phyloP scores from a whole-genome alignment of 2,888 invertebrate genomes.

The Conops quadrifasciatus region DNA sequence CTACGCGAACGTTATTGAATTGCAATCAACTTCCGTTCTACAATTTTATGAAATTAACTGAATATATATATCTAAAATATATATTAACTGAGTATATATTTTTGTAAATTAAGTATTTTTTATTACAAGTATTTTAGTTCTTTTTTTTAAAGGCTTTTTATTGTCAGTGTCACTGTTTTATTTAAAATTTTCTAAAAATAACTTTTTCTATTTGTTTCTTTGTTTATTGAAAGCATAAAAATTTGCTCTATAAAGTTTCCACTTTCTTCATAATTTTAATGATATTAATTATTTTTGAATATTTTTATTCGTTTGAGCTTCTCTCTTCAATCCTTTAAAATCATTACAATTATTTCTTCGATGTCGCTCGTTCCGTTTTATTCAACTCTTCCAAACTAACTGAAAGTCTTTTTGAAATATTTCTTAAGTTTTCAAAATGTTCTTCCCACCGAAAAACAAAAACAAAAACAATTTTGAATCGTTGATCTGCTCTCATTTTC shows the following conservation, averaged over 20 bases:
- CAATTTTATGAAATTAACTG: too few relatives aligned
- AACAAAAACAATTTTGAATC: slow-evolving; percentile 5
- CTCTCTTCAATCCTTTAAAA: too few relatives aligned
- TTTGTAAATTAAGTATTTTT: too few relatives aligned
- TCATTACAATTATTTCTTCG: background rate
- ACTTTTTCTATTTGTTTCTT: background rate
- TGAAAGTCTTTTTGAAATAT: slow-evolving; percentile 9
- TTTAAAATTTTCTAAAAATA: too few relatives aligned
- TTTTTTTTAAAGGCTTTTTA: too few relatives aligned
- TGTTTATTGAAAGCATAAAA: background rate
- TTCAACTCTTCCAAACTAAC: slow-evolving; percentile 11
- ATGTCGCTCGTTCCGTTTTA: slow-evolving; percentile 10
- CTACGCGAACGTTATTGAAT: too few relatives aligned
- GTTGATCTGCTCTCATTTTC: background rate
- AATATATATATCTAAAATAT: too few relatives aligned
- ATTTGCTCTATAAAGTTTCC: background rate
- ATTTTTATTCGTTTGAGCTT: background rate
- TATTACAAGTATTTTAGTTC: too few relatives aligned
- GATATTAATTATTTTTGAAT: background rate
- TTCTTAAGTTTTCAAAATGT: background rate
- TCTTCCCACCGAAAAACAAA: background rate
- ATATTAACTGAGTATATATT: too few relatives aligned
- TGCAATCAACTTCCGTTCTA: too few relatives aligned
- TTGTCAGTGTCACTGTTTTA: too few relatives aligned
- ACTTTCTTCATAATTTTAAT: background rate